These are phyloP conservation scores for Lasioglossum zephyrum DNA, from an alignment of 2,888 invertebrate species.

Conservation along the genomic window DNA sequence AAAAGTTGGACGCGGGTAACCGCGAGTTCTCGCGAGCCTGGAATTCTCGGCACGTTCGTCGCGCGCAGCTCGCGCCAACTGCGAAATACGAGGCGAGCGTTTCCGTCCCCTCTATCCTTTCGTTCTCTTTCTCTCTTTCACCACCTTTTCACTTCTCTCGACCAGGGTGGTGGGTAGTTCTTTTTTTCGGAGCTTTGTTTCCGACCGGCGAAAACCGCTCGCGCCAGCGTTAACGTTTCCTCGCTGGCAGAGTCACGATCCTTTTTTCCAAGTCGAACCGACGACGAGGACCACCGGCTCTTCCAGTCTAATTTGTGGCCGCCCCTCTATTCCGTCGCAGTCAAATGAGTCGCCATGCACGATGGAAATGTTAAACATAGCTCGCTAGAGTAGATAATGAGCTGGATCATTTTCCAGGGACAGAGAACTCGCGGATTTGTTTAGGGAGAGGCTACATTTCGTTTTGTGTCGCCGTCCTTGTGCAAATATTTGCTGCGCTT, in stretches of 20 bases:
- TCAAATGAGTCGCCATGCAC: neutral
- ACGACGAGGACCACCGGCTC: slow-evolving; percentile 16
- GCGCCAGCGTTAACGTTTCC: slow-evolving; percentile 14
- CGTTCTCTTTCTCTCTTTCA: neutral
- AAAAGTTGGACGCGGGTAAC: slow-evolving; percentile 30
- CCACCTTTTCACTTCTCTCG: neutral
- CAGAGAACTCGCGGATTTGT: neutral
- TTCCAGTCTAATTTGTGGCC: neutral
- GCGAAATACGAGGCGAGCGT: slow-evolving; percentile 54
- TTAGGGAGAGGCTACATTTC: neutral
- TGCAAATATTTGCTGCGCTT: neutral
- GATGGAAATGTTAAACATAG: neutral
- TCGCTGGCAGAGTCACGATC: slow-evolving; percentile 12
- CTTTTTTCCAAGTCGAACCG: slow-evolving; percentile 39
- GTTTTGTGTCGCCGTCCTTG: neutral
- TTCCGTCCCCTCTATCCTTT: slow-evolving; percentile 19
- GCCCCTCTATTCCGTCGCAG: neutral
- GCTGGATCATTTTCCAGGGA: neutral
- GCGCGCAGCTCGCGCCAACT: slow-evolving; percentile 51
- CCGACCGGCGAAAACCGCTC: slow-evolving; percentile 22
- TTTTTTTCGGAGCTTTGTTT: slow-evolving; percentile 14
- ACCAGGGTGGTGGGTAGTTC: neutral
- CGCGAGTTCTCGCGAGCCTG: slow-evolving; percentile 32
- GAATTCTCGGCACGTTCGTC: slow-evolving; percentile 66
- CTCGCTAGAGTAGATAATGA: neutral